Conservation (phyloP, 2,113 vertebrate species). For the Antennarius striatus region DNA sequence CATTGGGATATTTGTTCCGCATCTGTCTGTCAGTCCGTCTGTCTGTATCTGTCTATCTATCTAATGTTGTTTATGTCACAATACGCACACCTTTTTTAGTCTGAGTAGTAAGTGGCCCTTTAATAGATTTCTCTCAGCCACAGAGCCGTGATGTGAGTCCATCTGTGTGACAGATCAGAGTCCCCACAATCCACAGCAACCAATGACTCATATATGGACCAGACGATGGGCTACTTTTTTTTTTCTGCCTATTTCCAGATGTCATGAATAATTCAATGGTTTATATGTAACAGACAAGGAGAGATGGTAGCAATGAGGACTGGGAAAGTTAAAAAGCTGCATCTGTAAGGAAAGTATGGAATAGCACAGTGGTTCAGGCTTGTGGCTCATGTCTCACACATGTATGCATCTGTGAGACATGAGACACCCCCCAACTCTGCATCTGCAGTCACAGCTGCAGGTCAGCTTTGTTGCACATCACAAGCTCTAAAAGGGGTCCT, state of each 20-base stretch:
- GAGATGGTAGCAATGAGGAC: not conserved
- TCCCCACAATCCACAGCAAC: not conserved
- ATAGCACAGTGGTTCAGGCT: not conserved
- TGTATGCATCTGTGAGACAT: too few relatives aligned
- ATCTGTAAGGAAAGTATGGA: not conserved
- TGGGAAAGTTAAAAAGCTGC: not conserved
- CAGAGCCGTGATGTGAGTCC: constrained; percentile 3
- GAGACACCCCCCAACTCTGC: too few relatives aligned
- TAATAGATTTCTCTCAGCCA: not conserved
- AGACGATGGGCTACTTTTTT: constrained; percentile 5
- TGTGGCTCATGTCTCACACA: too few relatives aligned
- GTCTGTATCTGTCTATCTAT: too few relatives aligned
- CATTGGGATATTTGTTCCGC: too few relatives aligned
- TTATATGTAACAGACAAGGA: not conserved
- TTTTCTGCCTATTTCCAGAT: not conserved
- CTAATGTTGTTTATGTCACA: too few relatives aligned
- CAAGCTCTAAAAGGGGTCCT: not conserved
- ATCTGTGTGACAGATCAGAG: not conserved
- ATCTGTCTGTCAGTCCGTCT: too few relatives aligned
- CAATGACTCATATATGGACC: constrained; percentile 26
- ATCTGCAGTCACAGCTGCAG: constrained; percentile 7
- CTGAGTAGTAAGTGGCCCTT: too few relatives aligned
- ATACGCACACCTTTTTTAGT: too few relatives aligned
- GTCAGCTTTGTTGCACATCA: constrained; percentile 3
- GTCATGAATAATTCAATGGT: constrained; percentile 26